Percentiles rank a stretch among this genome's conserved stretches.
phyloP scores from a whole-genome alignment of 2,797 vertebrate genomes.

The Sylvilagus floridanus region DNA sequence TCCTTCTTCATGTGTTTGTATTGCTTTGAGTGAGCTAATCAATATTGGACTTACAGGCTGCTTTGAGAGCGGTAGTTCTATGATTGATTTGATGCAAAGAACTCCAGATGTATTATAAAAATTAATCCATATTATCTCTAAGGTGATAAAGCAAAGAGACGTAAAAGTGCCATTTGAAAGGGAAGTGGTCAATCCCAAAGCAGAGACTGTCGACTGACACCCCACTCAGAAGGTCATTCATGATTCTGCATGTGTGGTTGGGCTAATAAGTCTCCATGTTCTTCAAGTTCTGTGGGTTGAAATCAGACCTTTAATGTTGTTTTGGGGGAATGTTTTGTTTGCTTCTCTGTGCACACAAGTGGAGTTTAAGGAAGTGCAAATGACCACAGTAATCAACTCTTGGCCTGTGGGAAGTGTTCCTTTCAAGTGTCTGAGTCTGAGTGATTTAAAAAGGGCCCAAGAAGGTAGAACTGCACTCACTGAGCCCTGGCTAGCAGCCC shows the following conservation, averaged over 20 bases:
- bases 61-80: not conserved
- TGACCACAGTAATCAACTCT: constrained; percentile 65
- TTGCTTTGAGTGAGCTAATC: constrained; percentile 15
- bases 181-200: not conserved
- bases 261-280: constrained; percentile 38
- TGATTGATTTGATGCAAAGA: constrained; percentile 55
- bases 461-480: not conserved
- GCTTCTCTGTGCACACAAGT: constrained; percentile 53
- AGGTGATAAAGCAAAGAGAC: constrained; percentile 53
- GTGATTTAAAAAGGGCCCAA: constrained; percentile 37
- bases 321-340: constrained; percentile 65
- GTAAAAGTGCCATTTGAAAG: constrained; percentile 6
- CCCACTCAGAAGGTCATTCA: not conserved
- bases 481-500: not conserved
- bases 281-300: constrained; percentile 58
- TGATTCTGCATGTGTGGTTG: constrained; percentile 2
- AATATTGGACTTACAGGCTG: not conserved
- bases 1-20: not conserved
- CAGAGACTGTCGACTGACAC: not conserved
- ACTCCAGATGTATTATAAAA: constrained; percentile 46
- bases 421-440: not conserved
- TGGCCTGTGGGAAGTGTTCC: constrained; percentile 49
- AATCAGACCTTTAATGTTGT: constrained; percentile 69
- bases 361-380: constrained; percentile 72
- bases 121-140: constrained; percentile 17